These are phyloP conservation scores for Zaprionus vittiger DNA, from an alignment of 1,140 invertebrate species.

Conservation along the genomic window DNA sequence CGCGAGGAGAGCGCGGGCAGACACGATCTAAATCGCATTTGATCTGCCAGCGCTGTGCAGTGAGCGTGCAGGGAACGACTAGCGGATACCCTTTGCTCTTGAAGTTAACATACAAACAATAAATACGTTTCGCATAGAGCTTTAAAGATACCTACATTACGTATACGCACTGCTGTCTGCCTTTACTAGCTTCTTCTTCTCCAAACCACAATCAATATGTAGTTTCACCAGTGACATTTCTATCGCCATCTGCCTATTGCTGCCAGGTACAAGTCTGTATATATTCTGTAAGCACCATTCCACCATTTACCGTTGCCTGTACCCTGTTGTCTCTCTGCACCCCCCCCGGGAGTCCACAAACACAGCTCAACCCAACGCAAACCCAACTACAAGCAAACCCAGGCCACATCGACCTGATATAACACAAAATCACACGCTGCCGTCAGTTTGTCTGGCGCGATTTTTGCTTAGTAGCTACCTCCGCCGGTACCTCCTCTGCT, in stretches of 20 bases:
- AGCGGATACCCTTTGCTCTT: neutral
- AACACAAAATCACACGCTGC: constrained; percentile 76
- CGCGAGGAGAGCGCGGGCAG: constrained; percentile 47
- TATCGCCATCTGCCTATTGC: neutral
- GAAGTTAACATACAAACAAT: too few relatives aligned
- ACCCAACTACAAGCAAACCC: constrained; percentile 14
- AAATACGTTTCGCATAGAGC: neutral
- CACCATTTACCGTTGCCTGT: neutral
- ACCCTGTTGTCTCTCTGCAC: neutral
- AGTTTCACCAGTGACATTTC: neutral
- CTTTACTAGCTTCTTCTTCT: too few relatives aligned
- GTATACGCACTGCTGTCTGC: too few relatives aligned
- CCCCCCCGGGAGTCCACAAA: too few relatives aligned
- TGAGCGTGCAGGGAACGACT: neutral
- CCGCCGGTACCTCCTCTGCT: constrained; percentile 41
- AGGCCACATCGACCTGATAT: constrained; percentile 17
- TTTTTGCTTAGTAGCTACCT: constrained; percentile 59
- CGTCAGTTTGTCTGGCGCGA: constrained; percentile 79
- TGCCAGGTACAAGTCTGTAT: neutral
- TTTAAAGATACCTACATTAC: too few relatives aligned
- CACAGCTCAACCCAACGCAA: neutral
- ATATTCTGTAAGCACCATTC: neutral
- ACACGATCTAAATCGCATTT: constrained; percentile 60
- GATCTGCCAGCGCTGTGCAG: constrained; percentile 14
- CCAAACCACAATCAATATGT: neutral